These are phyloP conservation scores for Callionymus lyra DNA, from an alignment of 2,113 vertebrate species.

Conservation along the genomic window DNA sequence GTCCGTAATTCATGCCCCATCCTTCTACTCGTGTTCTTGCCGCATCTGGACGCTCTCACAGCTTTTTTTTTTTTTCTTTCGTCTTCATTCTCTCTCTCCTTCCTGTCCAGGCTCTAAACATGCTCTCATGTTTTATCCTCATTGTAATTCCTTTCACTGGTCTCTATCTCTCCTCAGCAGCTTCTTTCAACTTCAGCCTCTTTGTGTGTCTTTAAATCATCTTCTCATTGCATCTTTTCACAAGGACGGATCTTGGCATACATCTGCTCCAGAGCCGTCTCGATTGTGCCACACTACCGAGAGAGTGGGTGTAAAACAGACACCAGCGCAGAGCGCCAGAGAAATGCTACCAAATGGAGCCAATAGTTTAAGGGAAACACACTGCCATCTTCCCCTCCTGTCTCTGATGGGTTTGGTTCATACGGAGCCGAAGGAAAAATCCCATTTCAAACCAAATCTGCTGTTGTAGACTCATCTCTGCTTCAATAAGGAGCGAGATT, in stretches of 20 bases:
- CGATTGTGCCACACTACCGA: conserved; percentile 43
- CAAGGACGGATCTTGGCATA: conserved; percentile 32
- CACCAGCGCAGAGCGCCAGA: conserved; percentile 39
- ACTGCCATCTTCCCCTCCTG: conserved; percentile 29
- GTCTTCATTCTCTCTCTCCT: conserved; percentile 25
- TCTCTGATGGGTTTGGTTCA: conserved; percentile 25
- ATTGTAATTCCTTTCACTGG: conserved; percentile 29
- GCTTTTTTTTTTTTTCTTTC: conserved; percentile 20
- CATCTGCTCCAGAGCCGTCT: conserved; percentile 38
- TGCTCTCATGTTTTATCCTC: conserved; percentile 26
- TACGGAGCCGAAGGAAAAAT: conserved; percentile 13
- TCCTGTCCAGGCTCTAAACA: conserved; percentile 31
- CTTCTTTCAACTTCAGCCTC: conserved; percentile 29
- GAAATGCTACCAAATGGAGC: conserved; percentile 43
- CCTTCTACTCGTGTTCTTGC: conserved; percentile 28
- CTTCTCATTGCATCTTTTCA: conserved; percentile 31
- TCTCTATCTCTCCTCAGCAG: conserved; percentile 37
- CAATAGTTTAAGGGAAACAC: conserved; percentile 43
- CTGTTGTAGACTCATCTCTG: conserved; percentile 5
- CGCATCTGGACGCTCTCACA: conserved; percentile 46
- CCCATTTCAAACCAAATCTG: conserved; percentile 11
- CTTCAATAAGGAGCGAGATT: not conserved
- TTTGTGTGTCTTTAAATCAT: conserved; percentile 35
- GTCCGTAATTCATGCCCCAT: conserved; percentile 39
- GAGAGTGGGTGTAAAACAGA: conserved; percentile 60